Conservation (phyloP, 2,888 invertebrate genomes). For the Beris chalybata region DNA sequence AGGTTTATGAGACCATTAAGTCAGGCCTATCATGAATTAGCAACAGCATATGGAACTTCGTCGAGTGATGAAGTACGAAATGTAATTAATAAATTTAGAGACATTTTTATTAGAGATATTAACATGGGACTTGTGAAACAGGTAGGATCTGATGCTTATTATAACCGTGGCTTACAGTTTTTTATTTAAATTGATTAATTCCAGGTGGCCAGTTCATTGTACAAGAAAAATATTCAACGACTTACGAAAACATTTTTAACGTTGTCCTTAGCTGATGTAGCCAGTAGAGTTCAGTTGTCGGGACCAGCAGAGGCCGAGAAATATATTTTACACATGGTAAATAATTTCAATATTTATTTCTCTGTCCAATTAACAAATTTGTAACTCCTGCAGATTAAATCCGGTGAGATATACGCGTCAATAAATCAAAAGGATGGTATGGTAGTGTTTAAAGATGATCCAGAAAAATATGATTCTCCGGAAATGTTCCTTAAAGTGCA, state of each 20-base stretch:
- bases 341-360: too few species aligned
- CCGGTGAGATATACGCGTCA: constrained; percentile 93
- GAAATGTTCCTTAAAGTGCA: constrained; percentile 85
- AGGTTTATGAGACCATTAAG: constrained; percentile 84
- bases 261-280: constrained; percentile 71
- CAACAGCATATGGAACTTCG: constrained; percentile 76
- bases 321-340: constrained; percentile 93
- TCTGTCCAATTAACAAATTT: background rate
- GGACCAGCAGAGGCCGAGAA: constrained; percentile 88
- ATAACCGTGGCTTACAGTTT: background rate
- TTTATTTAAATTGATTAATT: constrained; percentile 39
- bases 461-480: constrained; percentile 91
- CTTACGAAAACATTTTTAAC: constrained; percentile 79
- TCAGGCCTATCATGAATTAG: constrained; percentile 85
- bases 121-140: constrained; percentile 80
- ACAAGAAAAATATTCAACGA: constrained; percentile 95
- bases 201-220: constrained; percentile 83
- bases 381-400: constrained; percentile 76
- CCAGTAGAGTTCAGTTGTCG: constrained; percentile 80
- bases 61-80: constrained; percentile 71
- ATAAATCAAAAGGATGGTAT: constrained; percentile 98
- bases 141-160: constrained; percentile 49
- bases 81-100: constrained; percentile 75
- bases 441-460: constrained; percentile 95
- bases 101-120: constrained; percentile 76